Conservation (phyloP, 2,888 invertebrate genomes). For the Aphidoletes aphidimyza region DNA sequence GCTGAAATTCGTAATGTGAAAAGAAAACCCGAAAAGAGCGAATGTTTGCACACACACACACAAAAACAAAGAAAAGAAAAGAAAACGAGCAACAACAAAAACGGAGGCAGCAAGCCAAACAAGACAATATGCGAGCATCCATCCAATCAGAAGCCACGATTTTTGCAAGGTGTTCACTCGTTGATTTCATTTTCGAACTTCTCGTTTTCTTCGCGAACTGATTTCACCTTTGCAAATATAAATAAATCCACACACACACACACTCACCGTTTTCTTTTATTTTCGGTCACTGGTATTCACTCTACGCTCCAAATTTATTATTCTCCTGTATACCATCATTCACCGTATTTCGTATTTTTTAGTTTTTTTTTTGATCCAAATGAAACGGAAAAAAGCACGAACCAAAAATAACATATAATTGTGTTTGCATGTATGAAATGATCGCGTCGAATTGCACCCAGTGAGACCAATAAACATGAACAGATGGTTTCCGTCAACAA, state of each 20-base stretch:
- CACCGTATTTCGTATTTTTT: background rate
- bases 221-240: conserved; percentile 8
- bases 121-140: background rate
- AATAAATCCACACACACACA: no score
- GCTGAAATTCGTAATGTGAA: no score
- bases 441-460: background rate
- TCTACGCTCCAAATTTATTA: background rate
- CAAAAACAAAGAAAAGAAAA: background rate
- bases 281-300: background rate
- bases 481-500: conserved; percentile 51
- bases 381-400: background rate
- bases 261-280: no score
- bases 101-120: background rate
- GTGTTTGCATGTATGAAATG: conserved; percentile 26
- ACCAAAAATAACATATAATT: conserved; percentile 18
- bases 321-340: background rate
- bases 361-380: no score
- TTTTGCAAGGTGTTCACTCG: conserved; percentile 53
- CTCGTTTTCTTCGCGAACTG: conserved; percentile 19
- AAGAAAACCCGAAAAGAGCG: no score
- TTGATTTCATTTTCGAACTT: conserved; percentile 23
- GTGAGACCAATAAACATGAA: conserved; percentile 47
- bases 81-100: background rate
- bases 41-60: no score
- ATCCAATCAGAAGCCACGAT: conserved; percentile 40